Conservation (phyloP, 2,888 invertebrate genomes). For the Campopleginae sp. region DNA sequence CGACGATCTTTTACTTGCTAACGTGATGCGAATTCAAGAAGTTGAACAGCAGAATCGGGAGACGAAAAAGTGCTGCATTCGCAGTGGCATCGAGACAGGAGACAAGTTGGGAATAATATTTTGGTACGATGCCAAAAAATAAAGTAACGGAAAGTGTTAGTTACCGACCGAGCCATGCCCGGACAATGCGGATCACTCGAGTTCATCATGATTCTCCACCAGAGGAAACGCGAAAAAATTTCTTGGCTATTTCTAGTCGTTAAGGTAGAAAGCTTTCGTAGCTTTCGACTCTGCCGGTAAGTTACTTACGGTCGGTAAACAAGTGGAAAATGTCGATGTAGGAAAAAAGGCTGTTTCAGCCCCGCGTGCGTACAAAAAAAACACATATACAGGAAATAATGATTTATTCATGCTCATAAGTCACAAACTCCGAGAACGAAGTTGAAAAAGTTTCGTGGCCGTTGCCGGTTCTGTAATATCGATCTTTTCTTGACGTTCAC, state of each 20-base stretch:
- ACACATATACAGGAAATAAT: not conserved
- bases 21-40: slow-evolving; percentile 55
- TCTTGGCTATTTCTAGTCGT: not conserved
- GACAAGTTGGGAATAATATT: slow-evolving; percentile 15
- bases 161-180: not conserved
- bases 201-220: not conserved
- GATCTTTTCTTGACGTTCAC: not conserved
- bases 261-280: not conserved
- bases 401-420: not conserved
- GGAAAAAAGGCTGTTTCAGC: not conserved
- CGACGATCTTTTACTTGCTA: slow-evolving; percentile 16
- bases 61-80: slow-evolving; percentile 14
- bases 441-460: not conserved
- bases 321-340: not conserved
- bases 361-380: not conserved
- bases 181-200: not conserved
- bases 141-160: not conserved
- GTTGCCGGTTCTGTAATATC: not conserved
- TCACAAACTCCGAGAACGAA: not conserved
- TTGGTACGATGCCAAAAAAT: not conserved
- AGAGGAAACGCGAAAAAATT: not conserved
- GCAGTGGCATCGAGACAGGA: slow-evolving; percentile 13
- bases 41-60: not conserved
- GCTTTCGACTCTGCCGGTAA: not conserved
- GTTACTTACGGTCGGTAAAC: not conserved